Percentiles rank a stretch among this genome's conserved stretches.
Evolutionary conservation across 2,113 vertebrate species (phyloP).

Genomic region (Corythornis vintsioides): DNA sequence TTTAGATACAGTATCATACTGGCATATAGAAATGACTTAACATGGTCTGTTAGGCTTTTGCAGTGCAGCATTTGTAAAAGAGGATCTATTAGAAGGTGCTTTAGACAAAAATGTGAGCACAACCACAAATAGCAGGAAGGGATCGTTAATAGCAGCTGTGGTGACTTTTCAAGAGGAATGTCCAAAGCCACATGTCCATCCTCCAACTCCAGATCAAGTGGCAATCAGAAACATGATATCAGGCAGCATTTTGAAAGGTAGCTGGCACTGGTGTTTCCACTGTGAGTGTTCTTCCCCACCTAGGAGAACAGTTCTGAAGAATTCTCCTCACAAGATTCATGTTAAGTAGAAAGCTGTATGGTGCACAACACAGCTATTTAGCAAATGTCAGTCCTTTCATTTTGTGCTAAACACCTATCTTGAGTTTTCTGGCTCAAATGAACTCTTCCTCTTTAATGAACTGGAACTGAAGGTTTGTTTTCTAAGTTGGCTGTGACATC

Average conservation of each 20-base stretch:
- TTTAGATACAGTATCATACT: neutral
- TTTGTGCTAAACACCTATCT: neutral
- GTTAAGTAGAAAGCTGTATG: neutral
- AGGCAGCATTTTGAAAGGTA: fast-evolving
- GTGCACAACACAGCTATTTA: neutral
- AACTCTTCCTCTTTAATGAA: neutral
- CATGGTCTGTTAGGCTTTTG: neutral
- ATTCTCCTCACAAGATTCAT: neutral
- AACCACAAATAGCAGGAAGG: neutral
- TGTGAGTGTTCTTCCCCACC: fast-evolving
- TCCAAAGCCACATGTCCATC: neutral
- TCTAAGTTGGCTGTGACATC: neutral
- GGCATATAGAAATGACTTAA: neutral
- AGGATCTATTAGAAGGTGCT: neutral
- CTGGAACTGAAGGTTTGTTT: neutral
- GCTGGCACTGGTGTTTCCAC: fast-evolving
- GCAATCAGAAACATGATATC: neutral
- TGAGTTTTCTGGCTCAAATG: neutral
- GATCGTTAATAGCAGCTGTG: neutral
- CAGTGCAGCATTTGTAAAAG: neutral
- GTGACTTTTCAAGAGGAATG: neutral
- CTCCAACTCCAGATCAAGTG: neutral
- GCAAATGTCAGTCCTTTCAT: neutral
- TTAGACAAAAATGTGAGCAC: neutral
- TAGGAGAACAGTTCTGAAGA: neutral